Base-by-base conservation (phyloP, 2,797 vertebrate species). In the Characodon lateralis region DNA sequence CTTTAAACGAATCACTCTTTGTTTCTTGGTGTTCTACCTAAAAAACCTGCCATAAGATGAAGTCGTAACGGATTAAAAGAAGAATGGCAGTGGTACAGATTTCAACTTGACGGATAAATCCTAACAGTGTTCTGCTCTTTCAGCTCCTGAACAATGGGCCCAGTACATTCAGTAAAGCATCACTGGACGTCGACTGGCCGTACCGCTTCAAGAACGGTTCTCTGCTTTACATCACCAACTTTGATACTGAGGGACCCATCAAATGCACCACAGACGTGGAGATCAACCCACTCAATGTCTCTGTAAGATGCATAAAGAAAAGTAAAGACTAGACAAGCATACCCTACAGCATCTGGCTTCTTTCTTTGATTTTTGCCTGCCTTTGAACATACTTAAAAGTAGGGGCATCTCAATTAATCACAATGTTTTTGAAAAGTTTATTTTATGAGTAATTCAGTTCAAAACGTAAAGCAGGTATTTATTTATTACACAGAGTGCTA, bases 101-200 rank as follows among this genome's bases (percentile, higher is more conserved):
- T 35, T 43, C 22, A 13, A 1, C 5, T n/a, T 69, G 41, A 69
- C 39, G 12, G 14, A 66, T 41, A 16, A 51, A 73, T 48, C 35
- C 48, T 56, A 46, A 73, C 24, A 14, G 9, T 24, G 24, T 69
- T 82, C 77, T 84, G 48, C 61, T 1, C 83, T 20, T 35, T 66
- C 91, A 99, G 97, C 94, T 99, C 13, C 94, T 96, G 81, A 99
- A 99, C 93, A 96, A 93, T 0, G 98, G 98, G 0, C 98, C 98
- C 22, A 99, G 98, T 80, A 96, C 97, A 0, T 95, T 99, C 95
- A 98, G 97, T 78, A 99, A 97, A 84, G 97, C 97, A 10, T 91
- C 97, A 74, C 89, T 99, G 79, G 95, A 94, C 28, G 95, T 99
- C 24, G 88, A 96, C 39, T 98, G 96, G 97, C 97, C 98, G 0